Evolutionary conservation across 1,140 invertebrate genomes (phyloP), one percentile per base, ranked within the genome.

Genomic region (Brachionus koreanus): DNA sequence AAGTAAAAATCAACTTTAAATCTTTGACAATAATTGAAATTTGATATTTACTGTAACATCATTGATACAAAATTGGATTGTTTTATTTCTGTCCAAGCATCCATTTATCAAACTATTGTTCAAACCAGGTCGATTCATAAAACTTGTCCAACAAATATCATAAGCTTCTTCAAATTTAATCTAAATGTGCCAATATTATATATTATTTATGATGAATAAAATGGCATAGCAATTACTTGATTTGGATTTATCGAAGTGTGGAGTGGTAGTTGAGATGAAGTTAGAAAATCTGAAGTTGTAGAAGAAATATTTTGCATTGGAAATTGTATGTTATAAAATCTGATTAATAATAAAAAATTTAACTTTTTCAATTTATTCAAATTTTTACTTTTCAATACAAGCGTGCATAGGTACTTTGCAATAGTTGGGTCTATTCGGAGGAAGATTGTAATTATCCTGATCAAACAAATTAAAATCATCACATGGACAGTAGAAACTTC

Each of bases 391-490:
- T 65, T 79, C 75, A 37, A 79, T 25, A 57, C 75, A 79, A 7
- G 1, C 25, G 10, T 19, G 23, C 75, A 79, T 79, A 13, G 75
- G 57, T 16, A 61, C 25, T 7, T 43, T 57, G 29, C 75, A 79
- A 42, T 79, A 79, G 6, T 23, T 29, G n/a, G 29, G 19, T 43
- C 57, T 37, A 57, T 57, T 57, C 7, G 29, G 29, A 6, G 43
- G 43, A 37, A 79, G 52, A 19, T 52, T 65, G 16, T 37, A 79
- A n/a, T 35, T 57, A 16, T 10, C 49, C n/a, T 79, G 19, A 25
- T 74, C 69, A 43, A 74, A 74, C n/a, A 79, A n/a, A 37, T 57
- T 25, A 42, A 79, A 79, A 33, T 79, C 52, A 65, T 79, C 75
- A 25, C 75, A 79, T n/a, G 75, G 75, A 65, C 75, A 79, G 39